phyloP scores from a whole-genome alignment of 2,797 vertebrate genomes.

The Pangasius mekongensis region DNA sequence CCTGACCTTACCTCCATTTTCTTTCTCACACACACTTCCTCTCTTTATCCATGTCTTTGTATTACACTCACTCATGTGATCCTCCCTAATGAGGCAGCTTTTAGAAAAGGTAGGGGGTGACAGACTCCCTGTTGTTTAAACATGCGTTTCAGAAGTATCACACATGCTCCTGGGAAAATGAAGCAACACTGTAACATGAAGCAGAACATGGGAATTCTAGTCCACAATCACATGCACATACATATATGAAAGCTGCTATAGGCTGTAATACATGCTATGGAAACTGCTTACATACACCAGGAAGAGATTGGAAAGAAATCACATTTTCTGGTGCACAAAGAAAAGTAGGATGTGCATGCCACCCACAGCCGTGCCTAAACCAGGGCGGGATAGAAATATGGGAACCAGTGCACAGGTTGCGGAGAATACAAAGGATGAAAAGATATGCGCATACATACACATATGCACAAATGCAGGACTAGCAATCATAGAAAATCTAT shows the following conservation, averaged over 20 bases:
- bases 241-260: neutral
- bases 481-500: slow-evolving; percentile 35
- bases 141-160: slow-evolving; percentile 31
- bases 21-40: slow-evolving; percentile 28
- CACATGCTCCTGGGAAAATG: neutral
- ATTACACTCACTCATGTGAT: slow-evolving; percentile 44
- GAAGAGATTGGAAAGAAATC: slow-evolving; percentile 53
- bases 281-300: slow-evolving; percentile 6
- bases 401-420: slow-evolving; percentile 41
- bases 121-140: slow-evolving; percentile 7
- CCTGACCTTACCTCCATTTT: slow-evolving; percentile 15
- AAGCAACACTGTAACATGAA: neutral
- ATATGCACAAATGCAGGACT: slow-evolving; percentile 13
- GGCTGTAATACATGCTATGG: neutral
- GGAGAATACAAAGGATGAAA: slow-evolving; percentile 1
- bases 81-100: slow-evolving; percentile 48
- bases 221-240: neutral
- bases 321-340: slow-evolving; percentile 66
- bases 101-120: slow-evolving; percentile 49
- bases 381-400: slow-evolving; percentile 55
- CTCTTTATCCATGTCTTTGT: slow-evolving; percentile 30
- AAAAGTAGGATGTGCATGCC: slow-evolving; percentile 57
- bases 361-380: slow-evolving; percentile 56
- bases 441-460: neutral
- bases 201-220: neutral